Percentiles rank a stretch among this genome's conserved stretches.
Evolutionary conservation across 1,140 invertebrate species (phyloP).

Genomic region (Bilobella aurantiaca): DNA sequence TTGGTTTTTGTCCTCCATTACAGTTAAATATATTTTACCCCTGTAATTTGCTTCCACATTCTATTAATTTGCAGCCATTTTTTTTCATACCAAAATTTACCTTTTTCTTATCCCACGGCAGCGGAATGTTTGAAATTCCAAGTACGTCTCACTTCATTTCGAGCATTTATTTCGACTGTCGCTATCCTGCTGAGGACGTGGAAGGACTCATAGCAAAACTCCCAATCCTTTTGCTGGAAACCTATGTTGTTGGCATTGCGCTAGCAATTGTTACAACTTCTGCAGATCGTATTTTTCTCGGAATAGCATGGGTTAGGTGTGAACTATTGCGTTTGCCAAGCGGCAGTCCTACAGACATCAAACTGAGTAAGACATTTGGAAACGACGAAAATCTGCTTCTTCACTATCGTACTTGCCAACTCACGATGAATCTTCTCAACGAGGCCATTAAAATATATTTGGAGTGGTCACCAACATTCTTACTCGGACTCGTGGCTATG

Average conservation of each 20-base stretch:
- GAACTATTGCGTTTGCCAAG: background rate
- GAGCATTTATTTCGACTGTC: background rate
- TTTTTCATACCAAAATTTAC: too few species aligned
- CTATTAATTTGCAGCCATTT: too few species aligned
- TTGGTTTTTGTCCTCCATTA: too few species aligned
- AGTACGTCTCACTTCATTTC: conserved; percentile 4
- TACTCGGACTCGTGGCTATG: background rate
- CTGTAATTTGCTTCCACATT: too few species aligned
- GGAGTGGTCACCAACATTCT: background rate
- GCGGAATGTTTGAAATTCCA: background rate
- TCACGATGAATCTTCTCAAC: background rate
- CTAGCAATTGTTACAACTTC: background rate
- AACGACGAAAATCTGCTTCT: background rate
- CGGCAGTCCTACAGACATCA: too few species aligned
- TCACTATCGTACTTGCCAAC: background rate
- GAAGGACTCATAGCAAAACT: background rate
- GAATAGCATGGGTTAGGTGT: background rate
- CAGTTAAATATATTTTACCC: too few species aligned
- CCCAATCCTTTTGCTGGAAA: conserved; percentile 2
- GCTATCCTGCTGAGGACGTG: background rate
- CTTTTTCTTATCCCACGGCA: background rate
- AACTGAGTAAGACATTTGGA: too few species aligned
- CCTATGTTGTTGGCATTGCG: background rate
- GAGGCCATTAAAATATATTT: background rate
- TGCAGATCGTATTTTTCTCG: background rate